Evolutionary conservation across 2,888 invertebrate genomes (phyloP).

Genomic region (Nephrotoma appendiculata): DNA sequence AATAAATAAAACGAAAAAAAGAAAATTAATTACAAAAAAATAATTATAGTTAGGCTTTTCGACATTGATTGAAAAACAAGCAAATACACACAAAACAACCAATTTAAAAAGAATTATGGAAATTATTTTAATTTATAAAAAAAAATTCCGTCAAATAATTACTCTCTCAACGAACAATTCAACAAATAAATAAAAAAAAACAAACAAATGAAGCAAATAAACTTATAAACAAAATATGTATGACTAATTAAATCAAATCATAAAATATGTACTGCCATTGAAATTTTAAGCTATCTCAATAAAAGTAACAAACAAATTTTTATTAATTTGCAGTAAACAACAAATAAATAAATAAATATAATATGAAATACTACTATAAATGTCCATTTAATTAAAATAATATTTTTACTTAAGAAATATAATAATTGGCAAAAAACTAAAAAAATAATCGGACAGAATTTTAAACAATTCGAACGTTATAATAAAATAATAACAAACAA

Average conservation of each 20-base stretch:
- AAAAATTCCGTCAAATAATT: neutral
- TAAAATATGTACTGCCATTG: conserved; percentile 13
- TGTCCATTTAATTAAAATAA: conserved; percentile 9
- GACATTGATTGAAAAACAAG: conserved; percentile 5
- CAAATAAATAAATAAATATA: neutral
- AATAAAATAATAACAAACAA: neutral
- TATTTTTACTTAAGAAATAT: neutral
- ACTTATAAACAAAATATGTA: conserved; percentile 1
- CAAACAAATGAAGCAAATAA: conserved; percentile 6
- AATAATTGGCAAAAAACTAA: neutral
- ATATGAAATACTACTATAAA: conserved; percentile 9
- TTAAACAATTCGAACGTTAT: neutral
- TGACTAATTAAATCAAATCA: conserved; percentile 11
- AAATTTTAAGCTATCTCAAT: conserved; percentile 10
- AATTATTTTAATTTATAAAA: conserved; percentile 10
- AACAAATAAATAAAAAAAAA: neutral
- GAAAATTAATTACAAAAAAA: neutral
- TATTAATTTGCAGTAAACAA: conserved; percentile 6
- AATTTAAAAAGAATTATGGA: conserved; percentile 8
- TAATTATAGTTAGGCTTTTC: neutral
- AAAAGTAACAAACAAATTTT: conserved; percentile 6
- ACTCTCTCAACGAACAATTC: neutral
- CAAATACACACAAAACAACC: neutral
- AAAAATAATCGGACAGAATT: neutral
- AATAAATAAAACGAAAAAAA: conserved; percentile 4